Conservation (phyloP, 2,113 vertebrate species). For the Macquaria australasica region DNA sequence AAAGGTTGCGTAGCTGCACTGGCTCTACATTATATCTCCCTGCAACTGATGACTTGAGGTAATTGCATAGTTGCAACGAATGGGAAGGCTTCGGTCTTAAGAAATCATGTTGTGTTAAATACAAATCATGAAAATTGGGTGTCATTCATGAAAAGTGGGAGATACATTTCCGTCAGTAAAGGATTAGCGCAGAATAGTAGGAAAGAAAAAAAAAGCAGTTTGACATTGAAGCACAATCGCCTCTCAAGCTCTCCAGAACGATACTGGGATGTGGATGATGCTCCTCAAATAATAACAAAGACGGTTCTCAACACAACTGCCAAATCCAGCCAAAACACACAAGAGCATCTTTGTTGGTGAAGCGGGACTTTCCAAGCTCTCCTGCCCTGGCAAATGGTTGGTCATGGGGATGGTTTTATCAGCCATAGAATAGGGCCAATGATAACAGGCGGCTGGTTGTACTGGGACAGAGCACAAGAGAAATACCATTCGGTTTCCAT, state of each 20-base stretch:
- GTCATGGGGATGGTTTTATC: conserved; percentile 40
- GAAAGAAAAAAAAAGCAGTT: not conserved
- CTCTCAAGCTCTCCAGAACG: not conserved
- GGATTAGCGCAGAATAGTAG: not conserved
- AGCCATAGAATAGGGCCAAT: not conserved
- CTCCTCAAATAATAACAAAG: conserved; percentile 17
- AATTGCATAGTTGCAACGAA: conserved; percentile 3
- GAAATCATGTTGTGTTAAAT: not conserved
- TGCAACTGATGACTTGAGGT: conserved; percentile 2
- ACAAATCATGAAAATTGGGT: not conserved
- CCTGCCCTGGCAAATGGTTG: not conserved
- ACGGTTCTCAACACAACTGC: not conserved
- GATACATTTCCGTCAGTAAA: not conserved
- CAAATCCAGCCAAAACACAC: conserved; percentile 31
- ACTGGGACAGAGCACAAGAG: conserved; percentile 19
- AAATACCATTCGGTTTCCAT: not conserved
- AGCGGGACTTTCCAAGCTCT: conserved; percentile 37
- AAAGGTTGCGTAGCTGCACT: conserved; percentile 7
- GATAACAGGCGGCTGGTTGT: conserved; percentile 29
- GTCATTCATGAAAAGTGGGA: not conserved
- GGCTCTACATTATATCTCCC: conserved; percentile 13
- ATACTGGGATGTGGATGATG: conserved; percentile 4
- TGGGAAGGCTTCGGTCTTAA: not conserved
- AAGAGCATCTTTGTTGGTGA: conserved; percentile 46
- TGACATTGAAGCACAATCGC: not conserved